Base-by-base conservation (phyloP, 2,888 invertebrate species). In the Cerastis leucographa region DNA sequence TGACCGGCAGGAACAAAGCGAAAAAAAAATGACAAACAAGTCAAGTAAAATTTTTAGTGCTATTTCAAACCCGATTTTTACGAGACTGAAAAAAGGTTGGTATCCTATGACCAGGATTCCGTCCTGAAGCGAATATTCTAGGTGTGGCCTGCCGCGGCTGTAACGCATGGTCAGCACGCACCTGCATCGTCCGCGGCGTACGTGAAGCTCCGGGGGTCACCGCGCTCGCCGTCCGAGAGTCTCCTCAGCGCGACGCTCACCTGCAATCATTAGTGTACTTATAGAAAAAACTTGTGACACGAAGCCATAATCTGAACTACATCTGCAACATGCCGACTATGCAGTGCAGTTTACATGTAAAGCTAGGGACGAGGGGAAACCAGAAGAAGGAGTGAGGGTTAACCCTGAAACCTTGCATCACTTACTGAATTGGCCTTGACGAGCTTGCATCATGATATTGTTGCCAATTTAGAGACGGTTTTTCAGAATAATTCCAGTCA, bases 221-320 rank as follows among this genome's bases (percentile, higher is more conserved):
- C 49, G 8, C 51, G 17, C 17, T 17, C 12, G 22, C 29, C 8
- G 19, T 74, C 69, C 4, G 74, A 74, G 19, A 2, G 35, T 14
- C 70, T 74, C 61, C 71, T 25, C 29, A 74, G 17, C 44, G 8
- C 11, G 17, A 62, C 40, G 1, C 22, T n/a, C 40, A 70, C 61
- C 74, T 74, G n/a, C 29, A 29, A 42, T 35, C 61, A 61, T 56
- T 8, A 54, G 2, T 29, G 59, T 29, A 59, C 2, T 2, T 59
- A 17, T 5, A 54, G n/a, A n/a, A n/a, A 5, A 12, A 54, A 54
- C 54, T 11, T 54, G n/a, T 54, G 5, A 54, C 54, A 7, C 8
- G 59, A 17, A 2, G 25, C 25, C 25, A 56, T 17, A 29, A 56
- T 14, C 25, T 29, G 17, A 25, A 25, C 17, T 29, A 56, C 8